phyloP scores from a whole-genome alignment of 2,888 invertebrate genomes.

The Gryllus longicercus region DNA sequence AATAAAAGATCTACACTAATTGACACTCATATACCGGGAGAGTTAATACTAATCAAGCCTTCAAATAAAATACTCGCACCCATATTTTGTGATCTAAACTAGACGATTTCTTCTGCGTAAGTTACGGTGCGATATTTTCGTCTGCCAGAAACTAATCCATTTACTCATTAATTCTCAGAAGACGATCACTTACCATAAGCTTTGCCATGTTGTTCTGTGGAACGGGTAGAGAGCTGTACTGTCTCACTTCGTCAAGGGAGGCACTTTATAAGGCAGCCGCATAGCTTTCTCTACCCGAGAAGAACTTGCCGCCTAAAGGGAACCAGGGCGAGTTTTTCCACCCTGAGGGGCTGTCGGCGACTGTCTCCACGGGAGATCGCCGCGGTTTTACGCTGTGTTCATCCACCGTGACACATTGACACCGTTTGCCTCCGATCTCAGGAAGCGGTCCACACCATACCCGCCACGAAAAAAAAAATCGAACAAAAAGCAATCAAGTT shows the following conservation, averaged over 20 bases:
- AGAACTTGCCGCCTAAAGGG: background rate
- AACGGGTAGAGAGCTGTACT: background rate
- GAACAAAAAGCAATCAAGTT: background rate
- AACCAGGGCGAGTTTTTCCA: background rate
- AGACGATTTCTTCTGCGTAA: no score
- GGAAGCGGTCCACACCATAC: background rate
- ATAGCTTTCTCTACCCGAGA: background rate
- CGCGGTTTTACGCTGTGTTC: conserved; percentile 11
- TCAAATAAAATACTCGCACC: no score
- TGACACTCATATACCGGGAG: no score
- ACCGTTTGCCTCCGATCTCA: conserved; percentile 2
- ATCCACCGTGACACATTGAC: background rate
- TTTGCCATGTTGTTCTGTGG: background rate
- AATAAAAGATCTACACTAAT: no score
- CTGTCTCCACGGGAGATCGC: background rate
- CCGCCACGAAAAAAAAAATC: background rate
- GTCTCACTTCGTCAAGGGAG: background rate
- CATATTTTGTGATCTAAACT: no score
- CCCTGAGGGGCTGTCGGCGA: background rate
- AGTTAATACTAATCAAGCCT: no score
- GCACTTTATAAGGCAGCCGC: background rate
- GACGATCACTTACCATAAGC: background rate
- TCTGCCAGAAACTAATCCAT: no score
- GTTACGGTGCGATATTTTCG: no score
- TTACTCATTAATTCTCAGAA: no score